These are phyloP conservation scores for Campylomormyrus numenius DNA, from an alignment of 2,113 vertebrate genomes.

Conservation along the genomic window DNA sequence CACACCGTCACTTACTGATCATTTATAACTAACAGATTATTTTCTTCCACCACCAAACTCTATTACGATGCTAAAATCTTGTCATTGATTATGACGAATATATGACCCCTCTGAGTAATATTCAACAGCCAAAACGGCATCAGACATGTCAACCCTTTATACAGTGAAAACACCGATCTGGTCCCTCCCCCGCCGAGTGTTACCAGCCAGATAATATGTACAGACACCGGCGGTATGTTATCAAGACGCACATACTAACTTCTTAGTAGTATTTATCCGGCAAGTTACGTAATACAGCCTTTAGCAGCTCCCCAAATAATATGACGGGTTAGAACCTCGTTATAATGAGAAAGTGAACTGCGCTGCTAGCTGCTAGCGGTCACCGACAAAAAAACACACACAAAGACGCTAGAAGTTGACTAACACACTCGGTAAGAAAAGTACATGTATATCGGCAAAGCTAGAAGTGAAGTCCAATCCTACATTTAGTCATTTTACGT, in stretches of 20 bases:
- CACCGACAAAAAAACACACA: neutral
- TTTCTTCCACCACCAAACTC: neutral
- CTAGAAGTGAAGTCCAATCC: neutral
- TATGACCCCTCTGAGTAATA: neutral
- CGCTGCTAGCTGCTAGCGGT: neutral
- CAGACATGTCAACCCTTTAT: neutral
- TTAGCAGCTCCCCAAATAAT: neutral
- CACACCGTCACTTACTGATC: neutral
- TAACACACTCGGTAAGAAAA: neutral
- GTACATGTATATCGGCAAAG: neutral
- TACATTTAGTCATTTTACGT: neutral
- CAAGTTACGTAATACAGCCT: neutral
- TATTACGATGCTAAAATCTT: neutral
- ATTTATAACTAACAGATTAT: neutral
- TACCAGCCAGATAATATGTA: neutral
- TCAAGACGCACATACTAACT: neutral
- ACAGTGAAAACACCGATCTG: neutral
- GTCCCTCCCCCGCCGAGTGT: neutral
- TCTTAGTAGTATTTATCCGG: neutral
- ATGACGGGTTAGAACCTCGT: neutral
- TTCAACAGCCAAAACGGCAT: neutral
- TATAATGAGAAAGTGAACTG: neutral
- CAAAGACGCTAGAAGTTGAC: neutral
- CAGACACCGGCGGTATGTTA: neutral
- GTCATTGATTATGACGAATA: neutral